Conservation (phyloP, 2,797 vertebrate genomes). For the Danio aesculapii region DNA sequence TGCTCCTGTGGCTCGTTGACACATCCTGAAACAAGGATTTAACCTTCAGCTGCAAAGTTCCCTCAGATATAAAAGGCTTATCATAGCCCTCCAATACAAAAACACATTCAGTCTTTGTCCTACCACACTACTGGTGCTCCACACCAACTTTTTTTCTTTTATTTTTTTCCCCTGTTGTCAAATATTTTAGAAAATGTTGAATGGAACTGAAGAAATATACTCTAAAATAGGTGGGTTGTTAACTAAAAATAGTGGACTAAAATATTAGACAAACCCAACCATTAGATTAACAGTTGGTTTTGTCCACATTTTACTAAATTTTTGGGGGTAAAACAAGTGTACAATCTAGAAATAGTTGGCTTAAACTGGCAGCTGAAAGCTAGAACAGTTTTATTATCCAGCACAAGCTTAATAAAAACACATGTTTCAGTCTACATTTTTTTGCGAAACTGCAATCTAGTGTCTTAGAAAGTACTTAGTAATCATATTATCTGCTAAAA, state of each 20-base stretch:
- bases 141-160: neutral
- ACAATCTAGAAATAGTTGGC: no score
- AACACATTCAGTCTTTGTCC: conserved; percentile 11
- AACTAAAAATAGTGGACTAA: no score
- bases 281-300: no score
- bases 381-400: no score
- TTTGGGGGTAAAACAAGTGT: no score
- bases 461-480: neutral
- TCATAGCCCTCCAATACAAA: conserved; percentile 34
- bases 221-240: no score
- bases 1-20: conserved; percentile 34
- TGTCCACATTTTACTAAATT: no score
- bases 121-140: neutral
- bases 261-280: no score
- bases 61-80: conserved; percentile 42
- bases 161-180: neutral
- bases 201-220: neutral
- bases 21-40: conserved; percentile 42
- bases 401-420: no score
- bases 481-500: neutral
- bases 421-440: no score
- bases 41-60: conserved; percentile 43
- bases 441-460: no score
- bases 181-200: neutral
- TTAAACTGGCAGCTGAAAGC: no score